A percentile compares a stretch with the other conserved stretches of the same genome.
Evolutionary conservation across 2,888 invertebrate species (phyloP).

Genomic region (Rhingia rostrata): DNA sequence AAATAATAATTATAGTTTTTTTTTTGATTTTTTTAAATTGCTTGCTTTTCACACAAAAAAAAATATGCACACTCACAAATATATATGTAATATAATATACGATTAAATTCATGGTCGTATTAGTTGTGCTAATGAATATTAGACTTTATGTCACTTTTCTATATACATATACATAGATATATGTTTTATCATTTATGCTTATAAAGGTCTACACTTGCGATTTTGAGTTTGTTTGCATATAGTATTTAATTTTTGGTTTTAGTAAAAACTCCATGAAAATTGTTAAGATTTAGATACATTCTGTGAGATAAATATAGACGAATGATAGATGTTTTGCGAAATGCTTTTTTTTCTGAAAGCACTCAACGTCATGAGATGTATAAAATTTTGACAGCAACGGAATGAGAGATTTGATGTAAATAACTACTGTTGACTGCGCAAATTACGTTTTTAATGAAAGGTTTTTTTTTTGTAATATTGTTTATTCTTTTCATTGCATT

Average conservation of each 20-base stretch:
- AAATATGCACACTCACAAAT: conserved; percentile 53
- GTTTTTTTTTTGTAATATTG: conserved; percentile 25
- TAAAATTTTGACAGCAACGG: conserved; percentile 7
- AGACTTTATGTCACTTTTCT: background rate
- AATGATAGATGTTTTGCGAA: conserved; percentile 23
- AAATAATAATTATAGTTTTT: conserved; percentile 20
- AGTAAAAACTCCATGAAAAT: conserved; percentile 51
- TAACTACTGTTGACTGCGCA: too few relatives aligned
- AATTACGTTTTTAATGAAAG: too few relatives aligned
- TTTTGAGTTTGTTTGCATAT: conserved; percentile 10
- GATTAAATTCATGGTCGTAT: conserved; percentile 32
- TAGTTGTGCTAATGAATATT: conserved; percentile 35
- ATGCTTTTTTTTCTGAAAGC: conserved; percentile 5
- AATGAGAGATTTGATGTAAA: conserved; percentile 48
- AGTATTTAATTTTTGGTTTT: conserved; percentile 22
- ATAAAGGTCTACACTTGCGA: conserved; percentile 57
- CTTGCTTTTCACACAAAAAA: conserved; percentile 67
- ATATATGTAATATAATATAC: conserved; percentile 39
- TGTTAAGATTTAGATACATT: conserved; percentile 34
- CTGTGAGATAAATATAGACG: conserved; percentile 23
- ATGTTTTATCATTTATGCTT: conserved; percentile 6
- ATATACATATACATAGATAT: conserved; percentile 2
- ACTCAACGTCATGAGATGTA: conserved; percentile 10
- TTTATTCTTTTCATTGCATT: conserved; percentile 28
- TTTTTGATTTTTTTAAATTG: conserved; percentile 59